Base-by-base conservation (phyloP, 2,113 vertebrate genomes). In the Phaethon lepturus region DNA sequence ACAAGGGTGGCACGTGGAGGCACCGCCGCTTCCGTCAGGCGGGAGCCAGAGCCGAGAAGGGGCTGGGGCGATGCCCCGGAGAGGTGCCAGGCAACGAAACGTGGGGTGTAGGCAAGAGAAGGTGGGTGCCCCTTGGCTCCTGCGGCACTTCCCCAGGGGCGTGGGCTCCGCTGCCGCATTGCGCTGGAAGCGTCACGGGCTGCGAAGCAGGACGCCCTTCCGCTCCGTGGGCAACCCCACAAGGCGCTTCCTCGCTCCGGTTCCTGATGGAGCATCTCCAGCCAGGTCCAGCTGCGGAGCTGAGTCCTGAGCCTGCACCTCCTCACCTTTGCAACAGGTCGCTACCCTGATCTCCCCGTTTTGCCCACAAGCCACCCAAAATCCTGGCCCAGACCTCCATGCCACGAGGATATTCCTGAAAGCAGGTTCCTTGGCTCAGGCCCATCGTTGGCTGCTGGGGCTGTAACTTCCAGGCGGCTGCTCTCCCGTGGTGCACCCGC, bases 201-300 rank as follows among this genome's bases (percentile, higher is more conserved):
- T 23, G 35, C 1, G 4, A 44, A 42, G 28, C 3, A 2, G 56
- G 15, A n/a, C 0, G 7, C 11, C 12, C 22, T 33, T 33, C 53
- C 45, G 31, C 28, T 13, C 26, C 18, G 11, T 22, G 8, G n/a
- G 18, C 23, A 45, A 28, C 22, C 40, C 16, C 18, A 5, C 13
- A 11, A 20, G 33, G 16, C 2, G 2, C 10, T 17, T 55, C 64
- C 55, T 47, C 2, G 0, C 38, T 62, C 23, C 33, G 0, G 0
- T 24, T 75, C 45, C 60, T 26, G 26, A 38, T 10, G 18, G 17
- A 31, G 26, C 47, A 40, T 26, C 26, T 40, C 55, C 47, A 68
- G 62, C 26, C 38, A 8, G 38, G 31, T 31, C 35, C 35, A 28
- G 31, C 29, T 33, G 18, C 53, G 22, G 31, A n/a, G 25, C 44